Conservation (phyloP, 2,888 invertebrate genomes). For the Ypsolopha scabrella region DNA sequence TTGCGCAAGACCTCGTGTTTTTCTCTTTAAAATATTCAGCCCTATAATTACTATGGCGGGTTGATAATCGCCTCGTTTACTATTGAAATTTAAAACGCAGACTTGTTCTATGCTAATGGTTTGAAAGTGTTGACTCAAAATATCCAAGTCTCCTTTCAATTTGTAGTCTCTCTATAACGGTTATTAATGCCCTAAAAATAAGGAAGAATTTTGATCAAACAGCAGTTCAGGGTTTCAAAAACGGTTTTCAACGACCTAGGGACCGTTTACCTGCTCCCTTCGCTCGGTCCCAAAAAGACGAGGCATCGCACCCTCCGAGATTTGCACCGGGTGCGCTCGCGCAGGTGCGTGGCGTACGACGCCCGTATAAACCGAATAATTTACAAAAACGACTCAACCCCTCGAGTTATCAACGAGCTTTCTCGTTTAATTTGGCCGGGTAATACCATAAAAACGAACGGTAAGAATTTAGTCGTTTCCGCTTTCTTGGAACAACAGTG, state of each 20-base stretch:
- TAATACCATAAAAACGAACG: conserved; percentile 49
- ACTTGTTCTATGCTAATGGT: no score
- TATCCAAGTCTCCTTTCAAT: no score
- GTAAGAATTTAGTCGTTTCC: conserved; percentile 61
- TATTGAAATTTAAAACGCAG: no score
- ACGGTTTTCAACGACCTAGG: conserved; percentile 8
- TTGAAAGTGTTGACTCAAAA: no score
- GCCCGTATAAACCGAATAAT: conserved; percentile 40
- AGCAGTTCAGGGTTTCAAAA: not conserved
- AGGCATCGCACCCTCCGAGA: conserved; percentile 47
- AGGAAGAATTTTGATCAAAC: not conserved
- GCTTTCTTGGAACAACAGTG: conserved; percentile 57
- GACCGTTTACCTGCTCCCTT: conserved; percentile 55
- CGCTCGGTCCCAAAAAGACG: conserved; percentile 18
- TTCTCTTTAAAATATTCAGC: not conserved
- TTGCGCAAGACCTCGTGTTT: not conserved
- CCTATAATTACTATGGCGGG: not conserved
- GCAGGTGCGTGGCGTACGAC: conserved; percentile 59
- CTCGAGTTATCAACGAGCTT: conserved; percentile 15
- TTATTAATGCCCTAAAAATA: not conserved
- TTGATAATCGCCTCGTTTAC: no score
- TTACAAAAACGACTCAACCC: conserved; percentile 32
- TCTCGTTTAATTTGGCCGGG: conserved; percentile 24
- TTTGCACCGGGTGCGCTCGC: conserved; percentile 54
- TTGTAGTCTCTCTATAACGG: no score